These are phyloP conservation scores for Nebria brevicollis DNA, from an alignment of 2,888 invertebrate species.

Conservation along the genomic window DNA sequence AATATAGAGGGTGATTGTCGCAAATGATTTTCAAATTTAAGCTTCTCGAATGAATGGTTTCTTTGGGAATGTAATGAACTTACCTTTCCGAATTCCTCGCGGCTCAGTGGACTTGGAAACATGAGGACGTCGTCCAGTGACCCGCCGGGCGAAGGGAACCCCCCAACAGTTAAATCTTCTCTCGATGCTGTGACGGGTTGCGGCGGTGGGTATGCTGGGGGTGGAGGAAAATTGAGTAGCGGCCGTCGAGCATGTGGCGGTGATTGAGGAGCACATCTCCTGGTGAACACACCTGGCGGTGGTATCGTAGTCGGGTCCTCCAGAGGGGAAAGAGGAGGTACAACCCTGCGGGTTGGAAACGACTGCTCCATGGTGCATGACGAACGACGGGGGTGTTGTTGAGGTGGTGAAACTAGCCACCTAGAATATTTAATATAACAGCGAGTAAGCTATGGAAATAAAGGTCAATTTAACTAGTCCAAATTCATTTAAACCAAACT, in stretches of 20 bases:
- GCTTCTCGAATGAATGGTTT: no score
- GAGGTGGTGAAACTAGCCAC: conserved; percentile 56
- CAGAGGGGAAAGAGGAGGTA: conserved; percentile 36
- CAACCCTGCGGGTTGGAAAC: conserved; percentile 49
- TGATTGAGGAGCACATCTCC: conserved; percentile 48
- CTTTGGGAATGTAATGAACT: conserved; percentile 51
- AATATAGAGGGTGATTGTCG: conserved; percentile 65
- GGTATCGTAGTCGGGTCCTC: conserved; percentile 45
- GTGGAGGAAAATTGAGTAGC: conserved; percentile 78
- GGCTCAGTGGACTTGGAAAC: conserved; percentile 59
- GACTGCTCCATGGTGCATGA: conserved; percentile 57
- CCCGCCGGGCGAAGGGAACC: conserved; percentile 54
- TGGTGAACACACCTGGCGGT: conserved; percentile 9
- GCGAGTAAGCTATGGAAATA: background rate
- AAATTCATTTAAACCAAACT: background rate
- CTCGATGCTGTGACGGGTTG: conserved; percentile 51
- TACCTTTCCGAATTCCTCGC: conserved; percentile 64
- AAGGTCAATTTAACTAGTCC: background rate
- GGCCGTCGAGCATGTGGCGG: conserved; percentile 59
- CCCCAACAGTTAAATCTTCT: conserved; percentile 52
- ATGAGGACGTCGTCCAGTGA: conserved; percentile 58
- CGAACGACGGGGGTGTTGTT: conserved; percentile 53
- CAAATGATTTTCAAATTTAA: conserved; percentile 64
- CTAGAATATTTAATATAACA: conserved; percentile 47
- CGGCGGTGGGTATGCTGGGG: conserved; percentile 76